phyloP scores from a whole-genome alignment of 2,797 vertebrate genomes.

The Lacerta viridis region DNA sequence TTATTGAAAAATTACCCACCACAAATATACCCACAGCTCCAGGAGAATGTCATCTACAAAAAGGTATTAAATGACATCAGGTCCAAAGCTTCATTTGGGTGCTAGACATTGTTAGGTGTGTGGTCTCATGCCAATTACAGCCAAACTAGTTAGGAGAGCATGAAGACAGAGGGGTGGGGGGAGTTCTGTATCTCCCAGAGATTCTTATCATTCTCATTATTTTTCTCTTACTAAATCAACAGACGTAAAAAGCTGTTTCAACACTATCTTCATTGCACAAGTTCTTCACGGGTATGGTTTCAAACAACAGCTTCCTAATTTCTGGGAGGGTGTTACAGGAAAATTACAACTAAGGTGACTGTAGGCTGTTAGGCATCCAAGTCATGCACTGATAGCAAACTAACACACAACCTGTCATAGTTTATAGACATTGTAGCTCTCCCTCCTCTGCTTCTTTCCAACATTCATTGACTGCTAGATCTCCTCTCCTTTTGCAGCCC shows the following conservation, averaged over 20 bases:
- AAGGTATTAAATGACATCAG: no score
- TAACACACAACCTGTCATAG: fast-evolving
- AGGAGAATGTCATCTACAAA: no score
- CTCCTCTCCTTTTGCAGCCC: slow-evolving; percentile 33
- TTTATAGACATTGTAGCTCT: slow-evolving; percentile 34
- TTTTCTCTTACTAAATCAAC: neutral
- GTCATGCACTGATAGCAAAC: neutral
- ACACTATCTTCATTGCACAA: neutral
- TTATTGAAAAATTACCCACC: no score
- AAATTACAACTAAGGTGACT: neutral
- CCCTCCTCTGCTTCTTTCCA: slow-evolving; percentile 7
- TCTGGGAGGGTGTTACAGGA: neutral
- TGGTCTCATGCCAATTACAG: no score
- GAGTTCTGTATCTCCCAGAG: neutral
- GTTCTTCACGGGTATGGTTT: neutral
- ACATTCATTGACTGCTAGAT: slow-evolving; percentile 33
- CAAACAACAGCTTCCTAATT: neutral
- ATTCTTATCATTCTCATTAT: neutral
- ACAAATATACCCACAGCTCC: no score
- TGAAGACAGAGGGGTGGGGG: no score
- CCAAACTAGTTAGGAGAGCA: no score
- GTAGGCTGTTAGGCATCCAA: slow-evolving; percentile 22
- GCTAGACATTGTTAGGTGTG: no score
- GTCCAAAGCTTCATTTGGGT: no score
- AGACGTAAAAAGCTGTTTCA: neutral